A percentile compares a stretch with the other conserved stretches of the same genome.
These are phyloP conservation scores for Patella ulyssiponensis DNA, from an alignment of 2,888 invertebrate species.

Conservation along the genomic window DNA sequence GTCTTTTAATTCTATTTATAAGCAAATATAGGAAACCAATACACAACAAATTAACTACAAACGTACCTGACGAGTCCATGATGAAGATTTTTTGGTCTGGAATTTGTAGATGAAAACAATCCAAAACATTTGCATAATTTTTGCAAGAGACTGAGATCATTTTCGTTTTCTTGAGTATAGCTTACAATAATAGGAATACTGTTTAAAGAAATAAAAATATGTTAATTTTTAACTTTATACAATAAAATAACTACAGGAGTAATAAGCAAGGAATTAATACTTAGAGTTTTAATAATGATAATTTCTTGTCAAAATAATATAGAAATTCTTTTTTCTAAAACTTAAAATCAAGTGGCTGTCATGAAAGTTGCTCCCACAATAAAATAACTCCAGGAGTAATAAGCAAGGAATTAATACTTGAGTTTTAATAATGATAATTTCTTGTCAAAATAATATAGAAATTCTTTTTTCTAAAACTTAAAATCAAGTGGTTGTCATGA, in stretches of 20 bases:
- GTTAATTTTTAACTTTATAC: not conserved
- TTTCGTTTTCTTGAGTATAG: constrained; percentile 54
- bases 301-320: too few relatives aligned
- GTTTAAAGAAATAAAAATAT: constrained; percentile 23
- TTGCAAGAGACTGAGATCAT: constrained; percentile 48
- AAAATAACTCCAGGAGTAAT: not conserved
- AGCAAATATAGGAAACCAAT: too few relatives aligned
- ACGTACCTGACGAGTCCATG: constrained; percentile 62
- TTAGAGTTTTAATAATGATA: too few relatives aligned
- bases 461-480: too few relatives aligned
- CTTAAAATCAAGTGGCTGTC: too few relatives aligned
- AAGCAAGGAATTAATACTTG: not conserved
- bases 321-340: too few relatives aligned
- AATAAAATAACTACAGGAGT: not conserved
- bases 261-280: not conserved
- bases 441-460: too few relatives aligned
- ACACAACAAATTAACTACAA: too few relatives aligned
- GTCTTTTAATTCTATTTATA: too few relatives aligned
- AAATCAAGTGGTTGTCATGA: too few relatives aligned
- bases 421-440: too few relatives aligned
- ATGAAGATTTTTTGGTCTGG: constrained; percentile 62
- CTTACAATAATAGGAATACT: constrained; percentile 50
- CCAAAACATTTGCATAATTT: constrained; percentile 64
- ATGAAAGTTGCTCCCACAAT: too few relatives aligned
- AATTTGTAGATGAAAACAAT: constrained; percentile 47